Base-by-base conservation (phyloP, 2,113 vertebrate species). In the Chionomys nivalis region DNA sequence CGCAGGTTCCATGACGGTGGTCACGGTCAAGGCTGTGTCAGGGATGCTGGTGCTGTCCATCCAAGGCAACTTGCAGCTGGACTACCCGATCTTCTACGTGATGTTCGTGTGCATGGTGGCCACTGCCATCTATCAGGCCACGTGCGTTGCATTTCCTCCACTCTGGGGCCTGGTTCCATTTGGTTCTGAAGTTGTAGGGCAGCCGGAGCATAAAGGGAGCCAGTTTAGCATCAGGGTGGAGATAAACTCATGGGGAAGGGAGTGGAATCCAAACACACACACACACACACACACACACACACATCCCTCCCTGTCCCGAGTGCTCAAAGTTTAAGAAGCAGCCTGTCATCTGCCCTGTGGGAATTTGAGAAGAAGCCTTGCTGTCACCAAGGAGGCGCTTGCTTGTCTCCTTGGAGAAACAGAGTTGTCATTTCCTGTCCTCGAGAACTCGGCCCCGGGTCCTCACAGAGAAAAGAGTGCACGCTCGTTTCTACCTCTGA, bases 101-200 rank as follows among this genome's bases (percentile, higher is more conserved):
- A 99, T 99, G 99, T 72, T 99, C 58, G 99, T 99, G 93, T 99
- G 99, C 98, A 99, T 99, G 99, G 97, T 99, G 92, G 98, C 99
- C 3, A 99, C 99, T 0, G 98, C 99, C 0, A 11, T 99, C 96
- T 99, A 99, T 83, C 99, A 99, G 89, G 99, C 99, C 66, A 98
- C 98, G 99, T 99, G 97, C 99, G 99, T 97, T 28, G 13, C 47
- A 2, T 0, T 10, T n/a, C 31, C 49, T 72, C 58, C 31, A 72
- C 55, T 42, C 19, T 24, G 12, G 42, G 76, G 36, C 73, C 72
- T 0, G 0, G 44, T 83, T 66, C 31, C 3, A 12, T 33, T 31
- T 33, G 44, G 3, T 14, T 91, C 31, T 39, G 77, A 94, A 95
- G 87, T 61, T 1, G 1, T 9, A 2, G 39, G 52, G 52, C 31